A percentile compares a stretch with the other conserved stretches of the same genome.
phyloP scores from a whole-genome alignment of 1,140 invertebrate genomes.

The Hyles vespertilio region DNA sequence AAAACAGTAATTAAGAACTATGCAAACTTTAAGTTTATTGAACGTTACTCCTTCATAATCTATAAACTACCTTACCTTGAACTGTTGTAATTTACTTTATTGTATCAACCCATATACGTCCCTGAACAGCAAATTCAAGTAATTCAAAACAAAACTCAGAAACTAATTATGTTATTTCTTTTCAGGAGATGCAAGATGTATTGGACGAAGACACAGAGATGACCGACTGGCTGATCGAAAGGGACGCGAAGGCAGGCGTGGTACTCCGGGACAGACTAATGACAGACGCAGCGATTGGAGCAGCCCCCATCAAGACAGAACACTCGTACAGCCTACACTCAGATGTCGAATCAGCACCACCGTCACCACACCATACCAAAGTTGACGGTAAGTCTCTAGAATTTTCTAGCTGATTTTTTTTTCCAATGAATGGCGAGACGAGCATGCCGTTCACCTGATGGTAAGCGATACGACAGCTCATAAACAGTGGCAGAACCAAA shows the following conservation, averaged over 20 bases:
- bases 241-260: slow-evolving; percentile 77
- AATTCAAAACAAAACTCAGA: too few species aligned
- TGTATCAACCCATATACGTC: too few species aligned
- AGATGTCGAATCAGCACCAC: slow-evolving; percentile 80
- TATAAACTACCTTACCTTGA: too few species aligned
- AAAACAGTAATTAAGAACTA: too few species aligned
- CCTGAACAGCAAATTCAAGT: too few species aligned
- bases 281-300: slow-evolving; percentile 90
- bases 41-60: too few species aligned
- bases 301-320: slow-evolving; percentile 88
- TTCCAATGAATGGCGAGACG: too few species aligned
- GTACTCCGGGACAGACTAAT: slow-evolving; percentile 92
- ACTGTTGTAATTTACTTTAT: too few species aligned
- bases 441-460: too few species aligned
- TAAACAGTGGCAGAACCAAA: too few species aligned
- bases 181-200: slow-evolving; percentile 80
- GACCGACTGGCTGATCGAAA: slow-evolving; percentile 78
- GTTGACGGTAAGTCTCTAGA: slow-evolving; percentile 76
- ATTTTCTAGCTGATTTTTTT: not conserved
- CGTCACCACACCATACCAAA: slow-evolving; percentile 79
- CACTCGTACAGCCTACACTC: slow-evolving; percentile 88
- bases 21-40: too few species aligned
- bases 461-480: too few species aligned
- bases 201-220: slow-evolving; percentile 77
- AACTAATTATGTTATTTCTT: slow-evolving; percentile 24